phyloP scores from a whole-genome alignment of 2,113 vertebrate genomes.

The Pantherophis guttatus region DNA sequence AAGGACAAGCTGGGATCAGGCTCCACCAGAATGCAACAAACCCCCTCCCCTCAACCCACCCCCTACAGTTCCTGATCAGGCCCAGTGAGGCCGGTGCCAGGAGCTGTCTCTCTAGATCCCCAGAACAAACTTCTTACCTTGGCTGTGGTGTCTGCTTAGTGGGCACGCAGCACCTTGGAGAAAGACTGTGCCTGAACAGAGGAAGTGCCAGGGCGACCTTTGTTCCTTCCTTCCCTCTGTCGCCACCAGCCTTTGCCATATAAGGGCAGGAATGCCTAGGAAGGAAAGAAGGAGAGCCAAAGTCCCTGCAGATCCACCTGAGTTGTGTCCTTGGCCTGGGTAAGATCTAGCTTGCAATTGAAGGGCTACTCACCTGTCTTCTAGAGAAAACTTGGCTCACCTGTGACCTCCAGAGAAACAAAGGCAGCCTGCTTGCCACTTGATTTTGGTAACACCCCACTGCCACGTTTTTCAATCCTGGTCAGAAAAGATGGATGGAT shows the following conservation, averaged over 20 bases:
- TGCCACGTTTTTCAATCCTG: background rate
- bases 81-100: background rate
- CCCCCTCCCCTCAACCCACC: background rate
- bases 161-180: conserved; percentile 32
- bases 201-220: conserved; percentile 57
- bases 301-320: conserved; percentile 32
- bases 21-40: background rate
- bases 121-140: conserved; percentile 54
- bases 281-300: conserved; percentile 42
- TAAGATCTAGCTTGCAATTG: background rate
- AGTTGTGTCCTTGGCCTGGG: background rate
- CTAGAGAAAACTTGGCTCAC: background rate
- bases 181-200: conserved; percentile 36
- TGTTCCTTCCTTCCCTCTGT: conserved; percentile 50
- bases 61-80: accelerated
- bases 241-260: conserved; percentile 57
- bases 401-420: background rate
- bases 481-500: background rate
- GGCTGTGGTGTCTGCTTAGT: conserved; percentile 44
- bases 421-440: background rate
- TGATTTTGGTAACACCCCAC: background rate
- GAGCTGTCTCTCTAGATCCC: background rate
- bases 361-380: background rate
- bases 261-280: conserved; percentile 60
- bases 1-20: accelerated